phyloP scores from a whole-genome alignment of 2,113 vertebrate genomes.

The Pelecanus crispus region DNA sequence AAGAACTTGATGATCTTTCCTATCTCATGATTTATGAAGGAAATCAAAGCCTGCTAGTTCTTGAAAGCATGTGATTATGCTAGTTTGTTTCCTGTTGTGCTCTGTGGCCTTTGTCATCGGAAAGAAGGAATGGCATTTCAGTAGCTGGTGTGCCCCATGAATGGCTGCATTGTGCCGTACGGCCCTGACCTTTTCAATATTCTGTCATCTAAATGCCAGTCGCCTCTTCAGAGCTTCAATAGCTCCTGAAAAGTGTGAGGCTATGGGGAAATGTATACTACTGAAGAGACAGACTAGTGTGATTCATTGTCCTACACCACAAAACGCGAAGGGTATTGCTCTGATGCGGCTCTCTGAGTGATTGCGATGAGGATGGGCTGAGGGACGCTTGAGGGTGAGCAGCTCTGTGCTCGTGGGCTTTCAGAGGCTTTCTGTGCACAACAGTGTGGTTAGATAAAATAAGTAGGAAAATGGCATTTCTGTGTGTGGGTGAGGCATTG shows the following conservation, averaged over 20 bases:
- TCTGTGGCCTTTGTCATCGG: background rate
- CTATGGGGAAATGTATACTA: background rate
- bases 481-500: background rate
- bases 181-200: slow-evolving; percentile 33
- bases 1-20: background rate
- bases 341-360: background rate
- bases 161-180: background rate
- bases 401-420: background rate
- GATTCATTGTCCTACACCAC: background rate
- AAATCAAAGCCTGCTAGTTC: slow-evolving; percentile 7
- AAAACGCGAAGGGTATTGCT: background rate
- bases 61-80: background rate
- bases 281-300: background rate
- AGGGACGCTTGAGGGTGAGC: background rate
- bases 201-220: background rate
- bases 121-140: slow-evolving; percentile 20
- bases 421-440: background rate
- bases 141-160: background rate
- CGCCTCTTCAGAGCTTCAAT: background rate
- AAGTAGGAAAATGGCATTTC: background rate
- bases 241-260: background rate
- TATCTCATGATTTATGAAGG: background rate
- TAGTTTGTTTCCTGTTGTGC: background rate
- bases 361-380: background rate
- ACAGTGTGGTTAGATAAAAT: background rate